Evolutionary conservation across 2,797 vertebrate genomes (phyloP).

Genomic region (Hippopotamyrus pictus): DNA sequence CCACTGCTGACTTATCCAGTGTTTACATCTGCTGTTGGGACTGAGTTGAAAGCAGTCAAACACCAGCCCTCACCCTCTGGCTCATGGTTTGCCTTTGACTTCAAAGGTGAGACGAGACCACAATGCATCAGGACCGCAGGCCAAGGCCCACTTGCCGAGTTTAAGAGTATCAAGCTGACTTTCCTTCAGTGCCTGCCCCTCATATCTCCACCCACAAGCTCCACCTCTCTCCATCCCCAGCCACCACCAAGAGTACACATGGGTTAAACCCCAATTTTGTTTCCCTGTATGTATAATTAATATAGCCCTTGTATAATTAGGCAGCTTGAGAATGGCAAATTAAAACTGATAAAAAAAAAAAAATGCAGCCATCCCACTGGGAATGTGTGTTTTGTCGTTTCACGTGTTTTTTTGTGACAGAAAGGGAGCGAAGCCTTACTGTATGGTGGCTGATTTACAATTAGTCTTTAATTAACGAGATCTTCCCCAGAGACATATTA

Average conservation of each 20-base stretch:
- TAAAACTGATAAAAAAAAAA: constrained; percentile 22
- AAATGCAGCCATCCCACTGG: constrained; percentile 5
- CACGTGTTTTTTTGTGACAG: not conserved
- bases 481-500: not conserved
- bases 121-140: not conserved
- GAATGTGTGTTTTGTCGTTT: constrained; percentile 13
- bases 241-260: constrained; percentile 25
- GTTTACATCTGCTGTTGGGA: constrained; percentile 16
- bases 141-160: constrained; percentile 6
- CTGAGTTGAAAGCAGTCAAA: constrained; percentile 13
- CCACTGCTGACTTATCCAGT: not conserved
- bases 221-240: constrained; percentile 20
- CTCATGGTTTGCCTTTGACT: not conserved
- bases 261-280: constrained; percentile 27
- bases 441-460: not conserved
- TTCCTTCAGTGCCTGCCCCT: not conserved
- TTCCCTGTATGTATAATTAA: constrained; percentile 17
- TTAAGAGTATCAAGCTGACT: constrained; percentile 4
- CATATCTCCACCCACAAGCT: not conserved
- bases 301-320: constrained; percentile 16
- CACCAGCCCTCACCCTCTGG: not conserved
- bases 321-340: constrained; percentile 9
- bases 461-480: constrained; percentile 1
- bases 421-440: not conserved
- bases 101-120: constrained; percentile 14